Evolutionary conservation across 2,113 vertebrate species (phyloP), one percentile per base, ranked within the genome.

Genomic region (Cettia cetti): DNA sequence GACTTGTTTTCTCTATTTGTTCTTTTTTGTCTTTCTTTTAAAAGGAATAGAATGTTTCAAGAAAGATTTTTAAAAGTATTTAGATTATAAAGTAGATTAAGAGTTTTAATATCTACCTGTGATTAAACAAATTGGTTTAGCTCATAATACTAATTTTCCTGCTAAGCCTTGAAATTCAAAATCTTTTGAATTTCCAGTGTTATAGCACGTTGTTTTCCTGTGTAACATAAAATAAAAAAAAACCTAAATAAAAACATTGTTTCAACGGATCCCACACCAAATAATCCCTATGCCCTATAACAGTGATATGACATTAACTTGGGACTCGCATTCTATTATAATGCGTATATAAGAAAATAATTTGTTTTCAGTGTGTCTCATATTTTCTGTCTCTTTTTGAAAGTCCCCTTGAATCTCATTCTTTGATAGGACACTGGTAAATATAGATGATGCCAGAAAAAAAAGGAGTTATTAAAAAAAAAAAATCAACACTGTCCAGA

Each of bases 1-100:
- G 33, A 33, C 1, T 30, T 70, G 7, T 52, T 91, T 86, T 53
- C 37, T 56, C 4, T 50, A 30, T 35, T 86, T 74, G 20, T 27
- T 9, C 0, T 0, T 23, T 60, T 39, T 20, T 37, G 14, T 20
- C 4, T 50, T 52, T 44, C 2, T 37, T 85, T 77, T 39, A 52
- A 21, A 81, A 90, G 18, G 10, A 82, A 50, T 30, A 0, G 6
- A 8, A 57, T 31, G 2, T 33, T 72, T 40, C 14, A 30, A 68
- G 22, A 84, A 59, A 60, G 11, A 0, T 45, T 57, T 56, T 54
- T 35, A 6, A 10, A 42, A 71, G 11, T 24, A 57, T 14, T 53
- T 66, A 53, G 9, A 61, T 82, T 49, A 65, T 11, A 50, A 64
- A 64, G 7, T 40, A 47, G 22, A 68, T 40, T 39, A 21, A 4